Evolutionary conservation across 1,140 invertebrate genomes (phyloP), one percentile per base, ranked within the genome.

Genomic region (Conopomorpha cramerella): DNA sequence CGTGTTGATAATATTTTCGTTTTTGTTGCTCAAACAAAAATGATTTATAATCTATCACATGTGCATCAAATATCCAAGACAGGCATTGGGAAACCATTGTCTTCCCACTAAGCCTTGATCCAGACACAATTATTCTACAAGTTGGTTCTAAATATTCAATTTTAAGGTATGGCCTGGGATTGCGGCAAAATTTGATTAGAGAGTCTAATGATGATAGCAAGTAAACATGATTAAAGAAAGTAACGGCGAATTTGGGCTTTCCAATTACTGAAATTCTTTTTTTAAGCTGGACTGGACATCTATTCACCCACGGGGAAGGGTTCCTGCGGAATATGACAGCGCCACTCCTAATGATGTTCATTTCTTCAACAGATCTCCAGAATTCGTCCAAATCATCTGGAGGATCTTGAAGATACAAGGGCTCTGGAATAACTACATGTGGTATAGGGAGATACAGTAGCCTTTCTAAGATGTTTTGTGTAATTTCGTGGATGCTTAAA

Each of bases 221-320:
- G 49, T 77, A 85, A 10, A 85, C 58, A 44, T 81, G 77, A 52
- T 82, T 81, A 51, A 84, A 74, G 41, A 85, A 82, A 31, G 67
- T 64, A 2, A 84, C 78, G 8, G 79, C 73, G 50, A 72, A 76
- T 45, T 80, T 74, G 1, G 68, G 40, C 14, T 52, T 48, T 31
- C 83, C 83, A 28, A 61, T 47, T 10, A 58, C 38, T 30, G 62
- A 57, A 18, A 44, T 55, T 8, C 83, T 77, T 30, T 76, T 61
- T 26, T 68, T 68, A 30, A 85, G 55, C 44, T 83, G 74, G 1
- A 85, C 82, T 2, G 84, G 84, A 46, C 84, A 86, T 50, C 71
- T 65, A 25, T 70, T 77, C 23, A 67, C 74, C 82, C 82, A 85
- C 11, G 68, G 50, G 7, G 82, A 84, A 18, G 53, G 37, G 50